Evolutionary conservation across 2,113 vertebrate genomes (phyloP).

Genomic region (Maccullochella peelii): DNA sequence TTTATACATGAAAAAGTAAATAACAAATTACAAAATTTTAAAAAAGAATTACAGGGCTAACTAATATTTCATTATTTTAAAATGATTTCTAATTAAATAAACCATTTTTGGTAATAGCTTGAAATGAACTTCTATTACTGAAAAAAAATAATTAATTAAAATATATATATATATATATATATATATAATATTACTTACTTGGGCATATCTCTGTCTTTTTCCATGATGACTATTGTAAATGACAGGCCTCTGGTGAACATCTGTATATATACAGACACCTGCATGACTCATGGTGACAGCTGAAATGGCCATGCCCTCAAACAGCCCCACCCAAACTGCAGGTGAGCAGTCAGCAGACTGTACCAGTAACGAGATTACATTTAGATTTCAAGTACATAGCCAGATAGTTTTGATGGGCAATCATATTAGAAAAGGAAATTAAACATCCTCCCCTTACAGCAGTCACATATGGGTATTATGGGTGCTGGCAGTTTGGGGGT

Average conservation of each 20-base stretch:
- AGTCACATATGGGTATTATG: neutral
- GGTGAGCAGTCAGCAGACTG: neutral
- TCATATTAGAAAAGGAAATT: neutral
- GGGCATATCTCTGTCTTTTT: neutral
- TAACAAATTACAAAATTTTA: neutral
- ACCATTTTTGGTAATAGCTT: too few relatives aligned
- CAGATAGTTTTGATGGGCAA: too few relatives aligned
- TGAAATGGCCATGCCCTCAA: too few relatives aligned
- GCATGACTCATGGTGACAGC: neutral
- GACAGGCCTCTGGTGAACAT: accelerated
- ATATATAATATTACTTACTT: conserved; percentile 19
- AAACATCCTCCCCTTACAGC: neutral
- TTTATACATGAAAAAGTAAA: neutral
- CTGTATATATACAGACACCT: neutral
- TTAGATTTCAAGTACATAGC: too few relatives aligned
- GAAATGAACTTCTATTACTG: neutral
- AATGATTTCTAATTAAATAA: neutral
- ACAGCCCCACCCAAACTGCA: neutral
- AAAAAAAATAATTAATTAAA: neutral
- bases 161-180: too few relatives aligned
- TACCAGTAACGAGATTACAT: too few relatives aligned
- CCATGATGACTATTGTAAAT: neutral
- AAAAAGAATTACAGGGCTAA: neutral
- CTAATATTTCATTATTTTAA: neutral
- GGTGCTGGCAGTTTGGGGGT: too few relatives aligned